A percentile compares a stretch with the other conserved stretches of the same genome.
Evolutionary conservation across 2,888 invertebrate species (phyloP).

Genomic region (Pegoplata infirma): DNA sequence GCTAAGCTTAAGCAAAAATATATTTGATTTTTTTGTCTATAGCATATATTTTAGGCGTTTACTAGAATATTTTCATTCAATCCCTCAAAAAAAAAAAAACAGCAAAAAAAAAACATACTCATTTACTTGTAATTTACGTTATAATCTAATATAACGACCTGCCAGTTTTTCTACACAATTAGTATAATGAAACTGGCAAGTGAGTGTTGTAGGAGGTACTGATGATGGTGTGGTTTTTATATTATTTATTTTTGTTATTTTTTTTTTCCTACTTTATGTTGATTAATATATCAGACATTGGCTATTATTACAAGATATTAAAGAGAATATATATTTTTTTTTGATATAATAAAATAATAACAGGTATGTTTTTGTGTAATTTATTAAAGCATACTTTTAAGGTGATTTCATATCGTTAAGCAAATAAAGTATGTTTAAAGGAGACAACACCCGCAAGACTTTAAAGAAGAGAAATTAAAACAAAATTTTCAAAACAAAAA

Average conservation of each 20-base stretch:
- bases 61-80: constrained; percentile 22
- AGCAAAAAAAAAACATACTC: constrained; percentile 13
- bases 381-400: too few species aligned
- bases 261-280: neutral
- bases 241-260: too few species aligned
- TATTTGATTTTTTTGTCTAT: neutral
- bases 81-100: neutral
- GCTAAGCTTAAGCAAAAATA: neutral
- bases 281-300: constrained; percentile 31
- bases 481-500: too few species aligned
- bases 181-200: constrained; percentile 32
- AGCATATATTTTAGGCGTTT: constrained; percentile 31
- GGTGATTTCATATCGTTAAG: too few species aligned
- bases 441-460: too few species aligned
- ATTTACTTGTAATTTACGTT: constrained; percentile 49
- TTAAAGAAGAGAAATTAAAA: too few species aligned
- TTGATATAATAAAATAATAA: too few species aligned
- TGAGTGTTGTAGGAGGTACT: constrained; percentile 4
- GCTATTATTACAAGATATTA: constrained; percentile 9
- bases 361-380: too few species aligned
- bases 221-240: neutral
- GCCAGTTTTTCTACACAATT: constrained; percentile 20
- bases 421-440: too few species aligned
- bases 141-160: constrained; percentile 49
- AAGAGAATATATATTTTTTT: neutral